Conservation (phyloP, 2,888 invertebrate species). For the Glaucopsyche alexis region DNA sequence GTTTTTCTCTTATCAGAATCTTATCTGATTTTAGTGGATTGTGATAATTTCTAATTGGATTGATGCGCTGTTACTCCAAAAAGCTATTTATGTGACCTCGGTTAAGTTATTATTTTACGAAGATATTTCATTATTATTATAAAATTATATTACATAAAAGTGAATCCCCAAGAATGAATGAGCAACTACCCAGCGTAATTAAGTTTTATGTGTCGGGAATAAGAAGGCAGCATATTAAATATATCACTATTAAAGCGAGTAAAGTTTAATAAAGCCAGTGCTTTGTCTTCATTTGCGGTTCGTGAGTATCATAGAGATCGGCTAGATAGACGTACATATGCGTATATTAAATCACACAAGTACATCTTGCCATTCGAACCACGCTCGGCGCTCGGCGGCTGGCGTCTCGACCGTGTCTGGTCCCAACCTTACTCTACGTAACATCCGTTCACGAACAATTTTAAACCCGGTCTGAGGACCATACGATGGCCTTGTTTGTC, state of each 20-base stretch:
- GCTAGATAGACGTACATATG: slow-evolving; percentile 34
- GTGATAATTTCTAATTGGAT: no score
- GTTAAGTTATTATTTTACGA: no score
- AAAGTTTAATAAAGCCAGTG: slow-evolving; percentile 35
- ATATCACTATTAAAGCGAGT: slow-evolving; percentile 14
- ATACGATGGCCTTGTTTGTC: slow-evolving; percentile 46
- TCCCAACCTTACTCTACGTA: slow-evolving; percentile 6
- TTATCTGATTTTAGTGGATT: slow-evolving; percentile 13
- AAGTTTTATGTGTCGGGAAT: background rate
- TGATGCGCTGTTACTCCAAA: no score
- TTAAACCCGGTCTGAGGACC: slow-evolving; percentile 29
- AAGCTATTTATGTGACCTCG: no score
- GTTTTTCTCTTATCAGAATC: slow-evolving; percentile 16
- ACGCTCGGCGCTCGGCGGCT: slow-evolving; percentile 53
- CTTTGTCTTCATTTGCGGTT: slow-evolving; percentile 39
- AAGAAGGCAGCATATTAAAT: background rate
- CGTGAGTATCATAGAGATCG: slow-evolving; percentile 35
- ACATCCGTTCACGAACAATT: slow-evolving; percentile 29
- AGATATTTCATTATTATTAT: background rate
- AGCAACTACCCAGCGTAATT: background rate
- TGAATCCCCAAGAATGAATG: background rate
- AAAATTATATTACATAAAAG: background rate
- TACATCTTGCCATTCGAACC: slow-evolving; percentile 49
- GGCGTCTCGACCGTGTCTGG: slow-evolving; percentile 59
- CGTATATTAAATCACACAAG: slow-evolving; percentile 53